Evolutionary conservation across 2,113 vertebrate genomes (phyloP).

Genomic region (Pseudonaja textilis): DNA sequence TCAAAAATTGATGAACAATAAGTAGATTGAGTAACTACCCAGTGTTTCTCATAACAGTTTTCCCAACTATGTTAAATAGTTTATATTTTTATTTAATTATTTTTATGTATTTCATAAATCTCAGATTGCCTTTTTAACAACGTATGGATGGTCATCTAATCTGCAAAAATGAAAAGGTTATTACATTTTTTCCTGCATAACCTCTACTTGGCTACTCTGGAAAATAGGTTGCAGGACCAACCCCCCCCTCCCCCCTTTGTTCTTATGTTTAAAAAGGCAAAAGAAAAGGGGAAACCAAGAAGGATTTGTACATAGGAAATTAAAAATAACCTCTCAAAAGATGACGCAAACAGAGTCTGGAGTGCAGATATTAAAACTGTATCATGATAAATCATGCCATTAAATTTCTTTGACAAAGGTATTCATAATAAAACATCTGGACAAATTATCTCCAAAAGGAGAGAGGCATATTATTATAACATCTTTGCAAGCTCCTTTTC

Average conservation of each 20-base stretch:
- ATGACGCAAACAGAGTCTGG: not conserved
- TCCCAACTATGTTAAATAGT: not conserved
- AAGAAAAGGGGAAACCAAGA: not conserved
- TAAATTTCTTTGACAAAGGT: slow-evolving; percentile 10
- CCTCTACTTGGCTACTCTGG: not conserved
- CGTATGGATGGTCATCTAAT: not conserved
- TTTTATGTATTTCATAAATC: not conserved
- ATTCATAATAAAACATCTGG: slow-evolving; percentile 21
- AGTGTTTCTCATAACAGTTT: not conserved
- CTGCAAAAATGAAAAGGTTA: not conserved
- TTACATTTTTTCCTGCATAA: not conserved
- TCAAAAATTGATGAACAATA: not conserved
- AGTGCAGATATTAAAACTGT: not conserved
- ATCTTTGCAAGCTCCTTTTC: slow-evolving; percentile 34
- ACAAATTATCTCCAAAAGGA: not conserved
- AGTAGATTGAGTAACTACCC: not conserved
- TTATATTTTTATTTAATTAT: not conserved
- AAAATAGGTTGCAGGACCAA: not conserved
- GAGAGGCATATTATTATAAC: slow-evolving; percentile 17
- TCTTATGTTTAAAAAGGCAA: not conserved
- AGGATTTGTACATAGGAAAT: not conserved
- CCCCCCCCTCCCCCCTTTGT: too few relatives aligned
- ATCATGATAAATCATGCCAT: slow-evolving; percentile 7
- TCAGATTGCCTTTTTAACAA: not conserved
- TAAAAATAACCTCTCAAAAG: not conserved